These are phyloP conservation scores for Aphrocallistes beatrix DNA, from an alignment of 37 sponge, comb jelly and placozoan genomes.

Conservation along the genomic window DNA sequence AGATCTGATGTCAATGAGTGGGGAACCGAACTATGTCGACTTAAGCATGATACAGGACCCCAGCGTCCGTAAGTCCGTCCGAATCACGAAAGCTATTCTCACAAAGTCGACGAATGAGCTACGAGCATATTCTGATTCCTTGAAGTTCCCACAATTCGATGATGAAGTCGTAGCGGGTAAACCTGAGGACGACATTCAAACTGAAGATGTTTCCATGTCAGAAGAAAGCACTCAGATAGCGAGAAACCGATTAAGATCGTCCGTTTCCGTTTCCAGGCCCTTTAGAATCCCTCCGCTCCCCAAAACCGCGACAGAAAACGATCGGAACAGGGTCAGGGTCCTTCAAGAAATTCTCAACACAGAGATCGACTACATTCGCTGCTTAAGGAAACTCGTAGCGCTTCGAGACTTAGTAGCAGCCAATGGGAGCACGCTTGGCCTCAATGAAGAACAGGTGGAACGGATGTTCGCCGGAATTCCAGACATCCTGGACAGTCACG, in stretches of 20 bases:
- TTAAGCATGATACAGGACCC: background rate
- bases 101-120: background rate
- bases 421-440: background rate
- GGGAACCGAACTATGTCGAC: background rate
- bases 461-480: background rate
- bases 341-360: background rate
- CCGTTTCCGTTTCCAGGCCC: background rate
- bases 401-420: background rate
- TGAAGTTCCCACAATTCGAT: background rate
- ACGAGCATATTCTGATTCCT: background rate
- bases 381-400: background rate
- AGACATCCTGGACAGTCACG: background rate
- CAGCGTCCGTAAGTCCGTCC: background rate
- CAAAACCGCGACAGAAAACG: background rate
- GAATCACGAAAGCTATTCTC: background rate
- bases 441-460: background rate
- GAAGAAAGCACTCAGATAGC: background rate
- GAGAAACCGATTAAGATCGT: background rate
- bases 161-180: background rate
- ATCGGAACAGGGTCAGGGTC: background rate
- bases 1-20: background rate
- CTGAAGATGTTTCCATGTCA: background rate
- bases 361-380: background rate
- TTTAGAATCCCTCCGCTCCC: constrained; percentile 2
- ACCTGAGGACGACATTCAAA: background rate